Conservation (phyloP, 2,797 vertebrate species). For the Erithacus rubecula region DNA sequence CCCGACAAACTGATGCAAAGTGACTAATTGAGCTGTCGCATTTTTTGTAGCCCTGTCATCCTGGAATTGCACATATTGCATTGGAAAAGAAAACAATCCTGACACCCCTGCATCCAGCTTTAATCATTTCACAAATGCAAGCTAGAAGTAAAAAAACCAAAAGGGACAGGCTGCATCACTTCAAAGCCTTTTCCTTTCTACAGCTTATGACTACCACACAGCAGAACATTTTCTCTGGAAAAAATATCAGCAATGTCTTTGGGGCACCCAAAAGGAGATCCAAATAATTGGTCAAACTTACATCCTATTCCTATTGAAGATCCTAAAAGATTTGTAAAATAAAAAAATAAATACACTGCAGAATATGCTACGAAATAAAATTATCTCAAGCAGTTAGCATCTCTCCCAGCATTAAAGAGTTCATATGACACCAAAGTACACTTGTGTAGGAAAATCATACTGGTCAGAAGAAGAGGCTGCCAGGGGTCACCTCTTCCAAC, state of each 20-base stretch:
- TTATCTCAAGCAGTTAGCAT: neutral
- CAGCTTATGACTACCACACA: neutral
- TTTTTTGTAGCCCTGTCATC: slow-evolving; percentile 35
- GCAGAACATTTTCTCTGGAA: neutral
- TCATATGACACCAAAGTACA: neutral
- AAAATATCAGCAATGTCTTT: neutral
- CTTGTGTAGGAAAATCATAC: neutral
- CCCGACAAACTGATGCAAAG: slow-evolving; percentile 16
- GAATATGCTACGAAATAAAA: neutral
- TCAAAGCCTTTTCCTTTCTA: neutral
- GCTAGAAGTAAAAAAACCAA: neutral
- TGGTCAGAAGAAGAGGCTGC: neutral
- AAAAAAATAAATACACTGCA: neutral
- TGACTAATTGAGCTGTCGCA: slow-evolving; percentile 6
- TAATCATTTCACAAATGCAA: slow-evolving; percentile 1
- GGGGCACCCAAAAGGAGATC: neutral
- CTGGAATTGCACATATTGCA: neutral
- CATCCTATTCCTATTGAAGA: neutral
- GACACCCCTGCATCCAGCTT: slow-evolving; percentile 8
- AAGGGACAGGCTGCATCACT: neutral
- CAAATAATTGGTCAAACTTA: neutral
- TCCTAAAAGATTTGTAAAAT: neutral
- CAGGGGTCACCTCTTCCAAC: neutral
- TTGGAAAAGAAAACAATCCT: slow-evolving; percentile 12
- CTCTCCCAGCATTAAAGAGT: neutral